These are phyloP conservation scores for Alectoris magna DNA, from an alignment of 2,797 vertebrate species.

Conservation along the genomic window DNA sequence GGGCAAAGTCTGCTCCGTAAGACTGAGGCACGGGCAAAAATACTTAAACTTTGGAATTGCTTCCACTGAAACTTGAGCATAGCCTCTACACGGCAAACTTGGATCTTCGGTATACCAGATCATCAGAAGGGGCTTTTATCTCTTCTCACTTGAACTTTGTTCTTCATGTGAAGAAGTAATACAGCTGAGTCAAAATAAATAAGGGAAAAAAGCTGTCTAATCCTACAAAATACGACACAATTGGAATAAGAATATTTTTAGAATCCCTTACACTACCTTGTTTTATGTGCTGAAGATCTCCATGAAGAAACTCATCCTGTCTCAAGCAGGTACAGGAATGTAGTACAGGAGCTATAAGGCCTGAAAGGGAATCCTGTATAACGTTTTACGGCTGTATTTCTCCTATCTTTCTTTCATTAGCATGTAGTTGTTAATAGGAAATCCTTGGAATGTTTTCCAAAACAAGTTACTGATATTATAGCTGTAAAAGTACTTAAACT, in stretches of 20 bases:
- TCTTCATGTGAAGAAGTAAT: neutral
- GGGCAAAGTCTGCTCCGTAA: accelerated
- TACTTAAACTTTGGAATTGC: neutral
- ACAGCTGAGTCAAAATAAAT: neutral
- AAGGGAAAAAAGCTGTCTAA: neutral
- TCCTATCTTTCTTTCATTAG: neutral
- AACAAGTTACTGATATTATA: neutral
- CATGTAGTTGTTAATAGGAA: neutral
- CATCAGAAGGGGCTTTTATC: neutral
- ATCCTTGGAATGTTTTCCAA: neutral
- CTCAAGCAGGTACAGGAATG: neutral
- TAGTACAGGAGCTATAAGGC: neutral
- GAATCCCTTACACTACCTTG: neutral
- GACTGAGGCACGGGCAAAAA: neutral
- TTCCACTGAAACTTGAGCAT: neutral
- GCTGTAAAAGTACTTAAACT: neutral
- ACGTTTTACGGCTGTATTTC: neutral
- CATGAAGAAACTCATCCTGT: neutral
- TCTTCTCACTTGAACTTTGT: neutral
- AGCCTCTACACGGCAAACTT: neutral
- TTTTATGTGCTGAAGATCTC: neutral
- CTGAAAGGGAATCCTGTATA: neutral
- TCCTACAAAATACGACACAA: neutral
- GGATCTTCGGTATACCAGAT: neutral
- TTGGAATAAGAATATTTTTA: neutral